A percentile compares a stretch with the other conserved stretches of the same genome.
phyloP scores from a whole-genome alignment of 2,113 vertebrate species.

The Phylloscopus whistleri region DNA sequence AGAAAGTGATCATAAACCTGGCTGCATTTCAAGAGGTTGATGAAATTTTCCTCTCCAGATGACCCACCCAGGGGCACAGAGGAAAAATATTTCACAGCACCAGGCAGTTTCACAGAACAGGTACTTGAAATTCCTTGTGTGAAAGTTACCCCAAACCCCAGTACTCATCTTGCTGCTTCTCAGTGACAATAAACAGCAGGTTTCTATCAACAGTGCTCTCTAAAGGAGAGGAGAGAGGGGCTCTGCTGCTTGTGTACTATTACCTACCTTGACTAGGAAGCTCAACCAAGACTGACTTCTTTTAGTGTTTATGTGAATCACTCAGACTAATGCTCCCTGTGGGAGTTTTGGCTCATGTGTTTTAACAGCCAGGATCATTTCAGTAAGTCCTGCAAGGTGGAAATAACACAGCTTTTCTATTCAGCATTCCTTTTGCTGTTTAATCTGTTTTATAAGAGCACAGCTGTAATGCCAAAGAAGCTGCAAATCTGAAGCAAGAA shows the following conservation, averaged over 20 bases:
- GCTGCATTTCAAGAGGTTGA: background rate
- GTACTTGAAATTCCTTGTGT: background rate
- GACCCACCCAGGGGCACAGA: constrained; percentile 62
- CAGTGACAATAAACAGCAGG: background rate
- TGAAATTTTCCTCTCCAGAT: constrained; percentile 68
- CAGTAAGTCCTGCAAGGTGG: constrained; percentile 9
- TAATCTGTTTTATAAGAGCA: constrained; percentile 17
- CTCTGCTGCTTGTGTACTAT: background rate
- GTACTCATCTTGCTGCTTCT: background rate
- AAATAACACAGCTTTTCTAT: background rate
- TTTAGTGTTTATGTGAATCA: constrained; percentile 10
- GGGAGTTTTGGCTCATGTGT: constrained; percentile 5
- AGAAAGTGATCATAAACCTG: background rate
- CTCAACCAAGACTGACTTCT: background rate
- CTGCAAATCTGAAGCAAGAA: background rate
- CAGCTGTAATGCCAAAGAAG: background rate
- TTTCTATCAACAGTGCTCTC: background rate
- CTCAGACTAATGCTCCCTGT: background rate
- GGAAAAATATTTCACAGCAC: background rate
- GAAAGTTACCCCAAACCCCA: background rate
- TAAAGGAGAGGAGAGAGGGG: background rate
- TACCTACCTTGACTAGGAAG: constrained; percentile 11
- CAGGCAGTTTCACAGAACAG: background rate
- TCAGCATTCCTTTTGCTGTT: constrained; percentile 29
- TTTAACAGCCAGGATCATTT: constrained; percentile 10